phyloP scores from a whole-genome alignment of 2,113 vertebrate genomes.

The Coptodon bakossiorum region DNA sequence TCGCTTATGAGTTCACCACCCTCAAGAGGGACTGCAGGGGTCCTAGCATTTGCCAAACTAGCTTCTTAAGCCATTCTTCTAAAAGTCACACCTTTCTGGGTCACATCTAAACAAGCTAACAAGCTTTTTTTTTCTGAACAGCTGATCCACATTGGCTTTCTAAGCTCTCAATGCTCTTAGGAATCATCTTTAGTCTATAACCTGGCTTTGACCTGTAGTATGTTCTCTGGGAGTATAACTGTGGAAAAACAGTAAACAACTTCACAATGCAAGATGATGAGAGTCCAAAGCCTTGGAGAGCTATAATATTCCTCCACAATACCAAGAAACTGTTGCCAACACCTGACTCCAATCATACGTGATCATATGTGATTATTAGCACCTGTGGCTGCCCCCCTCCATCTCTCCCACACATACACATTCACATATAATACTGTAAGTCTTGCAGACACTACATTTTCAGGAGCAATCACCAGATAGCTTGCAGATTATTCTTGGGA shows the following conservation, averaged over 20 bases:
- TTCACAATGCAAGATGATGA: conserved; percentile 28
- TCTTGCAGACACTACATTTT: not conserved
- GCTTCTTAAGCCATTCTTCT: not conserved
- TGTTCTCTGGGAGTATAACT: not conserved
- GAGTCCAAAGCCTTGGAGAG: conserved; percentile 34
- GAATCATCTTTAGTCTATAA: not conserved
- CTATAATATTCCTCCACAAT: conserved; percentile 45
- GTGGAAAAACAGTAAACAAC: conserved; percentile 41
- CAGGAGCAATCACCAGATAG: conserved; percentile 11
- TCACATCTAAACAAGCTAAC: not conserved
- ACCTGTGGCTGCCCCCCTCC: conserved; percentile 31
- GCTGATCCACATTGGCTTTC: not conserved
- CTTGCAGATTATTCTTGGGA: not conserved
- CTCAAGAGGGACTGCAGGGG: not conserved
- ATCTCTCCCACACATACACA: not conserved
- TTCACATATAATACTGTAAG: not conserved
- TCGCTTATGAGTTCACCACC: not conserved
- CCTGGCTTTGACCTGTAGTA: not conserved
- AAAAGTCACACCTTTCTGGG: not conserved
- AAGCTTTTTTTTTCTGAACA: not conserved
- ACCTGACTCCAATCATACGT: conserved; percentile 61
- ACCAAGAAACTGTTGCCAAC: conserved; percentile 40
- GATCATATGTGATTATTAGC: conserved; percentile 67
- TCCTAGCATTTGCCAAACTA: not conserved
- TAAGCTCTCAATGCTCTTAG: not conserved